phyloP scores from a whole-genome alignment of 1,140 invertebrate genomes.

The Brachionus rubens region DNA sequence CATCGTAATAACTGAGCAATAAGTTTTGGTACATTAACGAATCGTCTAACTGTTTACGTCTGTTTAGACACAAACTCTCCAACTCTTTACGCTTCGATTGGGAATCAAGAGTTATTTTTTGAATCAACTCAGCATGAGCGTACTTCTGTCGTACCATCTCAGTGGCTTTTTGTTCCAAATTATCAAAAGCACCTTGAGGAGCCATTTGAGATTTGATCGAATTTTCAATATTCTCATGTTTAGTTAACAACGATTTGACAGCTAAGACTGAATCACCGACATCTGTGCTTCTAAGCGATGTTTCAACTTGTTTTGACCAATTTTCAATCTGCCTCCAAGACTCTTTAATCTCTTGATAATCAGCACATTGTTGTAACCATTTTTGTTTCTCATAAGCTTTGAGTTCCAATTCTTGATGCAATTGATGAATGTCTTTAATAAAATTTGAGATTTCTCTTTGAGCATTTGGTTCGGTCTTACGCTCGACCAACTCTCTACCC shows the following conservation, averaged over 20 bases:
- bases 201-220: constrained; percentile 32
- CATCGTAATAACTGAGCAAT: constrained; percentile 25
- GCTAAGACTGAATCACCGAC: constrained; percentile 30
- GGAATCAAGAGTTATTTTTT: neutral
- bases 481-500: neutral
- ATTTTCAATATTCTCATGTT: constrained; percentile 33
- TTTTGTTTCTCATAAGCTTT: constrained; percentile 4
- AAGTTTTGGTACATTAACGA: constrained; percentile 43
- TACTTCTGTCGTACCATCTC: neutral
- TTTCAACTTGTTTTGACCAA: constrained; percentile 17
- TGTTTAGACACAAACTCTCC: neutral
- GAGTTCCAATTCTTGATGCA: neutral
- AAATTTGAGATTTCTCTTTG: neutral
- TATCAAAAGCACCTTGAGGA: constrained; percentile 21
- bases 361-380: constrained; percentile 4
- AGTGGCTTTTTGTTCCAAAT: neutral
- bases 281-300: neutral
- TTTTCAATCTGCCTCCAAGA: constrained; percentile 25
- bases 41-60: constrained; percentile 22
- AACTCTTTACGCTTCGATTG: neutral
- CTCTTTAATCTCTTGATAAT: neutral
- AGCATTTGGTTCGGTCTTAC: neutral
- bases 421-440: constrained; percentile 16
- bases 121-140: neutral
- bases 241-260: constrained; percentile 25